A percentile compares a stretch with the other conserved stretches of the same genome.
phyloP scores from a whole-genome alignment of 2,113 vertebrate species.

The Anguilla rostrata region DNA sequence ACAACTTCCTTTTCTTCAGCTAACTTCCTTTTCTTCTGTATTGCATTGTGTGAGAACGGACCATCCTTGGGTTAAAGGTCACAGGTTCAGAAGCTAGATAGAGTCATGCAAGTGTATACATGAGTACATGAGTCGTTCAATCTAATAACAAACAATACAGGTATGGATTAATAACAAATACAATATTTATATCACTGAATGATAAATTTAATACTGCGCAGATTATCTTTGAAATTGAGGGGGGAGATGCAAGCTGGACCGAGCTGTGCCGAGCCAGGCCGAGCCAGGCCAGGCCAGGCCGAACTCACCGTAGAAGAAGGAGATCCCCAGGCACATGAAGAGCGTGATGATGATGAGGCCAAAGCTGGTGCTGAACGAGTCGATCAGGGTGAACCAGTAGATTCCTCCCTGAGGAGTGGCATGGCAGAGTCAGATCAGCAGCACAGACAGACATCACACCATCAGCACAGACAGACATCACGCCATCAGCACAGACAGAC shows the following conservation, averaged over 20 bases:
- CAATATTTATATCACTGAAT: background rate
- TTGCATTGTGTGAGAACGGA: no score
- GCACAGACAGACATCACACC: background rate
- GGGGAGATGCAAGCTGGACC: background rate
- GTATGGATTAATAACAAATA: background rate
- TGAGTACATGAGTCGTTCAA: no score
- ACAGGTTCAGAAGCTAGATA: no score
- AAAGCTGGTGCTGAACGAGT: slow-evolving; percentile 81
- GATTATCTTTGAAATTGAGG: no score
- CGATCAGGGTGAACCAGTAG: slow-evolving; percentile 83
- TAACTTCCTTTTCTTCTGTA: no score
- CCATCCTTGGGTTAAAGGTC: no score
- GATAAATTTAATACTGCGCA: background rate
- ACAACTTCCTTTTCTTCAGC: no score
- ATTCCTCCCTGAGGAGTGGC: slow-evolving; percentile 72
- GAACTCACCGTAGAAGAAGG: slow-evolving; percentile 76
- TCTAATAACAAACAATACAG: background rate
- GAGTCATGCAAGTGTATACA: no score
- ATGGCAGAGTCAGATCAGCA: slow-evolving; percentile 15
- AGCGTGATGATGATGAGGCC: slow-evolving; percentile 82
- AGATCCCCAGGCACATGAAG: slow-evolving; percentile 81
- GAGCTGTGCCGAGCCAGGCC: background rate
- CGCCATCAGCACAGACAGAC: background rate
- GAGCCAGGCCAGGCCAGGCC: background rate
- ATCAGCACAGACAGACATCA: background rate